phyloP scores from a whole-genome alignment of 2,888 invertebrate species.

The Heliconius ethilla region DNA sequence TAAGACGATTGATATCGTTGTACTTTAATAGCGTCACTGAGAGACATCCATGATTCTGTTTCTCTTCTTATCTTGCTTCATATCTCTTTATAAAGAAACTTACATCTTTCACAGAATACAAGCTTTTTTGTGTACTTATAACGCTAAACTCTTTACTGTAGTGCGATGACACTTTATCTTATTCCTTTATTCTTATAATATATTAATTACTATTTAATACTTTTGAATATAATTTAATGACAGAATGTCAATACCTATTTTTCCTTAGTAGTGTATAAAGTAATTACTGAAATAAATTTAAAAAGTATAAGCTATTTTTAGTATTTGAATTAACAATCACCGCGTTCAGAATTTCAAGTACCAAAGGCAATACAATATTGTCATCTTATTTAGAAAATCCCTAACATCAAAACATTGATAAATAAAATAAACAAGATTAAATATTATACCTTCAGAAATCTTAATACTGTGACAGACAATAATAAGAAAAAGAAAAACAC shows the following conservation, averaged over 20 bases:
- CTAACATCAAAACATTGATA: neutral
- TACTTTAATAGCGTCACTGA: conserved; percentile 10
- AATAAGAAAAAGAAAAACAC: neutral
- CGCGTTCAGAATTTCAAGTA: neutral
- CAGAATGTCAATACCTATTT: neutral
- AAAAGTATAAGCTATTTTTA: neutral
- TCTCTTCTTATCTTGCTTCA: neutral
- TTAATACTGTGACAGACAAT: neutral
- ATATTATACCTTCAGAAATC: neutral
- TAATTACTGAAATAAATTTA: neutral
- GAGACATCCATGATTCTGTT: neutral
- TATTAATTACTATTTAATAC: too few species aligned
- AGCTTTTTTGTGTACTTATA: too few species aligned
- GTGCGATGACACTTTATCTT: too few species aligned
- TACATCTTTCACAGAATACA: too few species aligned
- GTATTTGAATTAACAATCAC: neutral
- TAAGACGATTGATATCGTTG: conserved; percentile 1
- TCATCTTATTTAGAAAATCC: neutral
- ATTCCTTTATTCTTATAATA: neutral
- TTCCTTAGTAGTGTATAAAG: neutral
- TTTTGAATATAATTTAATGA: neutral
- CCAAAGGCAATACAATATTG: neutral
- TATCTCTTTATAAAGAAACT: neutral
- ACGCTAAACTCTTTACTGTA: too few species aligned
- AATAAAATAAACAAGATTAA: neutral